Conservation (phyloP, 1,140 invertebrate genomes). For the Uloborus diversus region DNA sequence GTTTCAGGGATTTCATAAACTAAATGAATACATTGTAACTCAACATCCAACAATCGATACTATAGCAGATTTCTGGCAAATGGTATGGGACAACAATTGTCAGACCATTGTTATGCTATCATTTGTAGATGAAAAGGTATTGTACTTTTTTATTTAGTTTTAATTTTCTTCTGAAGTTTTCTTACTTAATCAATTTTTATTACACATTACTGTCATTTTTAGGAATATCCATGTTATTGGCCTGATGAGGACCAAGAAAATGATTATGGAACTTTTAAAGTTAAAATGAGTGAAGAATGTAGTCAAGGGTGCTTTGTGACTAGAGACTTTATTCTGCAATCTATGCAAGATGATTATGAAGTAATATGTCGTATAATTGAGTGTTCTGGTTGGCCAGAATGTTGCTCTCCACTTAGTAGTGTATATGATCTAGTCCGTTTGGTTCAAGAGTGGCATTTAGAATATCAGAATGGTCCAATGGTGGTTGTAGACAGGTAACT, state of each 20-base stretch:
- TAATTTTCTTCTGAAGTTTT: neutral
- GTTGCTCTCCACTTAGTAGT: slow-evolving; percentile 69
- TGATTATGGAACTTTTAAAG: slow-evolving; percentile 83
- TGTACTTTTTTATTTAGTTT: neutral
- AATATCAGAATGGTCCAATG: slow-evolving; percentile 89
- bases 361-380: slow-evolving; percentile 87
- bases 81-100: slow-evolving; percentile 95
- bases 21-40: slow-evolving; percentile 75
- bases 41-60: slow-evolving; percentile 86
- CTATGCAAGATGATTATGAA: slow-evolving; percentile 88
- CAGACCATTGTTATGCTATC: slow-evolving; percentile 87
- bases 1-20: slow-evolving; percentile 61
- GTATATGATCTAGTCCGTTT: slow-evolving; percentile 74
- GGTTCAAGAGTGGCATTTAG: slow-evolving; percentile 83
- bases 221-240: slow-evolving; percentile 87
- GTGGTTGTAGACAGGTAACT: slow-evolving; percentile 91
- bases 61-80: slow-evolving; percentile 92
- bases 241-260: slow-evolving; percentile 78
- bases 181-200: neutral
- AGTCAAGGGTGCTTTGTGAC: slow-evolving; percentile 63
- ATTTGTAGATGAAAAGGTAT: slow-evolving; percentile 57
- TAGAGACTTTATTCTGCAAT: slow-evolving; percentile 67
- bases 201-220: slow-evolving; percentile 22
- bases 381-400: slow-evolving; percentile 80
- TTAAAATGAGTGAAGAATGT: slow-evolving; percentile 73